These are phyloP conservation scores for Flabesymbios commensalis DNA, from an alignment of 2,888 invertebrate species.

Conservation along the genomic window DNA sequence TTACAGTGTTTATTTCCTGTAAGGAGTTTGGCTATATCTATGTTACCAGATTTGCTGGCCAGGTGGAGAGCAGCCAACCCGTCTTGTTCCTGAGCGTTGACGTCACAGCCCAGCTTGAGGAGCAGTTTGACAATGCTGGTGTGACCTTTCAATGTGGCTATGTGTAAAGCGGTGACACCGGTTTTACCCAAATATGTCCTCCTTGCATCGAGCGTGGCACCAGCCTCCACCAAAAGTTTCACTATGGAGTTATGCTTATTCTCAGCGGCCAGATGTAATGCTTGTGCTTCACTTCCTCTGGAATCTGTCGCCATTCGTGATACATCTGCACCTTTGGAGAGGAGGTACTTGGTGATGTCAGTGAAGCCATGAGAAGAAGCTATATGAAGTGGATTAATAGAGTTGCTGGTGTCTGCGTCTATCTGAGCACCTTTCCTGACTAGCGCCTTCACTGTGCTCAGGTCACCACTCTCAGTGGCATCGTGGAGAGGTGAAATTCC, in stretches of 20 bases:
- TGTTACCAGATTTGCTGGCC: slow-evolving; percentile 21
- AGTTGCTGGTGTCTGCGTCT: slow-evolving; percentile 19
- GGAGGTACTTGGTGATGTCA: slow-evolving; percentile 16
- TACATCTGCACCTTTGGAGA: slow-evolving; percentile 19
- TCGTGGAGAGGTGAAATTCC: slow-evolving; percentile 27
- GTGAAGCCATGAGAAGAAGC: slow-evolving; percentile 17
- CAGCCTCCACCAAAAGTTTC: slow-evolving; percentile 13
- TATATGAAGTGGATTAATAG: slow-evolving; percentile 22
- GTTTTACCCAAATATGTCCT: slow-evolving; percentile 15
- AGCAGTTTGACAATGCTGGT: slow-evolving; percentile 18
- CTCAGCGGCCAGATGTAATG: slow-evolving; percentile 27
- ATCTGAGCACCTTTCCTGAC: slow-evolving; percentile 18
- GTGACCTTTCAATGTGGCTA: slow-evolving; percentile 26
- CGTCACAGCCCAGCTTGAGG: slow-evolving; percentile 11
- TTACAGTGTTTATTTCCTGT: slow-evolving; percentile 13
- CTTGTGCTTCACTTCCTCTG: slow-evolving; percentile 15
- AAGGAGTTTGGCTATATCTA: slow-evolving; percentile 15
- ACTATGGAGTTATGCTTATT: slow-evolving; percentile 17
- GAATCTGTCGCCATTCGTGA: slow-evolving; percentile 15
- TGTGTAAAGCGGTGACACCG: slow-evolving; percentile 26
- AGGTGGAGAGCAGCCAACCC: slow-evolving; percentile 31
- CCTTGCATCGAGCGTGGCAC: slow-evolving; percentile 16
- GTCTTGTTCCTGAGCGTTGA: slow-evolving; percentile 29
- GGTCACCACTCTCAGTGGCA: slow-evolving; percentile 23
- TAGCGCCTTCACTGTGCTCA: slow-evolving; percentile 18